A percentile compares a stretch with the other conserved stretches of the same genome.
phyloP scores from a whole-genome alignment of 1,140 invertebrate genomes.

The Adoxophyes honmai region DNA sequence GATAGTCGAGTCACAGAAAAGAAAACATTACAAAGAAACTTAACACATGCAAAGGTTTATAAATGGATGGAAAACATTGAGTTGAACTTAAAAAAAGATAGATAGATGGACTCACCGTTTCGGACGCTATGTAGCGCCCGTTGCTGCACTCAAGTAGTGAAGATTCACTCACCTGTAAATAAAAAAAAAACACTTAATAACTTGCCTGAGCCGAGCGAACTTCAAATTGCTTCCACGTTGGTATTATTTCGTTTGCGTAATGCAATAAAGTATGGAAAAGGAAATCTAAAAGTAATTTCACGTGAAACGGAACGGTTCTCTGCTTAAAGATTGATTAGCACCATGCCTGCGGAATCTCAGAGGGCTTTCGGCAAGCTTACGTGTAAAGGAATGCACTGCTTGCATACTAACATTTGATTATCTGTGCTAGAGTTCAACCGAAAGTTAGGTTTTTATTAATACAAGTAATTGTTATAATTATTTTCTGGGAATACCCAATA shows the following conservation, averaged over 20 bases:
- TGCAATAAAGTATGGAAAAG: neutral
- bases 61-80: too few relatives aligned
- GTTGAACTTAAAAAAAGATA: too few relatives aligned
- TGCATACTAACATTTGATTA: neutral
- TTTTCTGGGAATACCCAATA: too few relatives aligned
- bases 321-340: conserved; percentile 11
- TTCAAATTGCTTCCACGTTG: conserved; percentile 5
- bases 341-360: neutral
- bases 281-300: conserved; percentile 12
- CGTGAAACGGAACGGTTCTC: conserved; percentile 6
- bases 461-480: too few relatives aligned
- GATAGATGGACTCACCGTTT: conserved; percentile 56
- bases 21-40: too few relatives aligned
- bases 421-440: neutral
- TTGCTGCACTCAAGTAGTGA: conserved; percentile 75
- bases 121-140: conserved; percentile 71
- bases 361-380: neutral
- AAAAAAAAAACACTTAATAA: conserved; percentile 30
- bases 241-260: conserved; percentile 11
- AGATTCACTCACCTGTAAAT: conserved; percentile 73
- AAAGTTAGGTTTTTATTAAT: too few relatives aligned
- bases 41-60: too few relatives aligned
- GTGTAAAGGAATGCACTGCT: conserved; percentile 1
- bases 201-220: neutral
- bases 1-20: too few relatives aligned